phyloP scores from a whole-genome alignment of 2,888 invertebrate genomes.

The Netelia virgata region DNA sequence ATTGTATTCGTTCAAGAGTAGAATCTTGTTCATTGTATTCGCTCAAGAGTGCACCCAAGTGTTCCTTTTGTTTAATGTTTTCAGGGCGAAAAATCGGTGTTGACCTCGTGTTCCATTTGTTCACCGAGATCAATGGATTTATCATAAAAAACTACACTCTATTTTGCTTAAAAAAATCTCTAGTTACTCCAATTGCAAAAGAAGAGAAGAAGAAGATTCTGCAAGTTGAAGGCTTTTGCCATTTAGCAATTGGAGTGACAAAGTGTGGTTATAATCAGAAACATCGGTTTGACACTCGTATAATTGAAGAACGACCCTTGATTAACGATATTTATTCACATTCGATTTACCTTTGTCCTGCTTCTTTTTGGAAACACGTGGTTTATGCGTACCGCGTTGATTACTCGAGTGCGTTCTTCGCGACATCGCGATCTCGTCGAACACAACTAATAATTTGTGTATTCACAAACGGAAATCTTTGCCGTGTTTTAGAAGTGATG shows the following conservation, averaged over 20 bases:
- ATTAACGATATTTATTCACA: conserved; percentile 19
- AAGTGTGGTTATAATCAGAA: conserved; percentile 12
- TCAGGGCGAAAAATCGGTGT: conserved; percentile 34
- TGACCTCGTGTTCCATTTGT: background rate
- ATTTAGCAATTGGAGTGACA: conserved; percentile 29
- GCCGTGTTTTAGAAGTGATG: background rate
- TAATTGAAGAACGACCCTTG: background rate
- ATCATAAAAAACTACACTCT: background rate
- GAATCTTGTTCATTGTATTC: conserved; percentile 56
- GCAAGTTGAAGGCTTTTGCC: no score
- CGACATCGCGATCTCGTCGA: conserved; percentile 59
- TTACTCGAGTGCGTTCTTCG: conserved; percentile 65
- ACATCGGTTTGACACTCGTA: conserved; percentile 36
- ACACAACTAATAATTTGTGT: conserved; percentile 44
- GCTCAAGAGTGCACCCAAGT: conserved; percentile 14
- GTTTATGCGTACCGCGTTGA: conserved; percentile 58
- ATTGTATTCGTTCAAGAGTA: conserved; percentile 50
- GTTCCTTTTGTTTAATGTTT: conserved; percentile 34
- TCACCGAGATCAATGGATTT: background rate
- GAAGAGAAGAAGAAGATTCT: background rate
- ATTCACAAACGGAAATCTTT: conserved; percentile 39
- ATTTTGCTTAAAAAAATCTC: background rate
- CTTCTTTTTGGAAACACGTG: conserved; percentile 28
- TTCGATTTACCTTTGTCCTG: conserved; percentile 65
- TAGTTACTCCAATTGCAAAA: background rate